Conservation (phyloP, 2,113 vertebrate genomes). For the Trachemys scripta region DNA sequence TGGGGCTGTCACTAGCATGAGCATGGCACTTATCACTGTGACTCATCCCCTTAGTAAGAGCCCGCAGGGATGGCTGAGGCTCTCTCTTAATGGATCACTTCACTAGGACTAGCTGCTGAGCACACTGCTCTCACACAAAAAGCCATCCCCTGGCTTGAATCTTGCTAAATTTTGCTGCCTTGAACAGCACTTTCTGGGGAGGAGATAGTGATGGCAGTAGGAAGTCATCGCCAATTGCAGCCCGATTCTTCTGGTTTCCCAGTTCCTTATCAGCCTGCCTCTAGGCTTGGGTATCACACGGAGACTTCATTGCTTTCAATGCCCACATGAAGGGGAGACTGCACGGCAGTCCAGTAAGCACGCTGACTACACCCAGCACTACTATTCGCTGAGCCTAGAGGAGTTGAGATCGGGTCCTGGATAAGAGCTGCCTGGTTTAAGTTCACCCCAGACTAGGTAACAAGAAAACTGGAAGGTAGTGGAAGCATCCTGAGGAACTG, state of each 20-base stretch:
- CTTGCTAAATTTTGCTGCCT: fast-evolving
- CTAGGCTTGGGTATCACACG: not conserved
- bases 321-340: not conserved
- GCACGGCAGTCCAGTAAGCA: fast-evolving
- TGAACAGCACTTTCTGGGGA: not conserved
- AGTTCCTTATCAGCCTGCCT: fast-evolving
- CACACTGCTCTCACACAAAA: not conserved
- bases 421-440: not conserved
- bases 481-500: not conserved
- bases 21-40: fast-evolving
- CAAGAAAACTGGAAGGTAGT: not conserved
- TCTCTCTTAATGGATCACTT: not conserved
- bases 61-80: not conserved
- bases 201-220: fast-evolving
- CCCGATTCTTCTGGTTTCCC: not conserved
- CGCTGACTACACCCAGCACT: not conserved
- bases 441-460: not conserved
- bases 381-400: not conserved
- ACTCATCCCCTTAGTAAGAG: not conserved
- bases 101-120: not conserved
- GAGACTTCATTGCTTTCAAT: fast-evolving
- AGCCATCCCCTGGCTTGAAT: not conserved
- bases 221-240: fast-evolving
- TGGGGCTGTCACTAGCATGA: not conserved
- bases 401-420: not conserved